These are phyloP conservation scores for Polydrusus pterygomalis DNA, from an alignment of 2,888 invertebrate species.

Conservation along the genomic window DNA sequence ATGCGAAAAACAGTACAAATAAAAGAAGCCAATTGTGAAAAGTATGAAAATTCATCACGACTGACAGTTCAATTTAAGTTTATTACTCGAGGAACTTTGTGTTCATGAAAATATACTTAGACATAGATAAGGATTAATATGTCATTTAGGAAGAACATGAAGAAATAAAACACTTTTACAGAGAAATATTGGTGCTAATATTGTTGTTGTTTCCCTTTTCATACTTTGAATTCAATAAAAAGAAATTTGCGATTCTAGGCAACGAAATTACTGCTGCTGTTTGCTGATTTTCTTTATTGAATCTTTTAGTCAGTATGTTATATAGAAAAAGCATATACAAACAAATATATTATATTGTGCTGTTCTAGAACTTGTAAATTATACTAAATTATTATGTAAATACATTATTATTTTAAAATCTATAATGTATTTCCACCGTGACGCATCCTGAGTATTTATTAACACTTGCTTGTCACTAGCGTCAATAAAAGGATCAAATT, in stretches of 20 bases:
- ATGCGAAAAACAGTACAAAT: conserved; percentile 25
- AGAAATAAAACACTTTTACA: background rate
- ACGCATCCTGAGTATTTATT: conserved; percentile 34
- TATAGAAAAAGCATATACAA: background rate
- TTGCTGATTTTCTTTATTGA: too few relatives aligned
- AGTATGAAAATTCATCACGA: conserved; percentile 22
- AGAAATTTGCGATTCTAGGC: background rate
- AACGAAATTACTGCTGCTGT: too few relatives aligned
- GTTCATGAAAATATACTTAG: conserved; percentile 4
- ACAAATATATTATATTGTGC: background rate
- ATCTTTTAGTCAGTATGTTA: too few relatives aligned
- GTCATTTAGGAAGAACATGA: background rate
- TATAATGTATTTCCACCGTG: conserved; percentile 10
- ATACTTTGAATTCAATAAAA: background rate
- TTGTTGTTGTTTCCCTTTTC: too few relatives aligned
- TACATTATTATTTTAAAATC: conserved; percentile 16
- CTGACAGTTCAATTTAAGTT: conserved; percentile 28
- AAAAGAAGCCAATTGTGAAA: conserved; percentile 13
- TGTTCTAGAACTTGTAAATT: background rate
- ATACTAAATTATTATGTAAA: conserved; percentile 31
- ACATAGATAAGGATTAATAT: background rate
- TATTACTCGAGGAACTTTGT: conserved; percentile 17
- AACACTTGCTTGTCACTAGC: conserved; percentile 46
- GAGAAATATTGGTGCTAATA: too few relatives aligned
- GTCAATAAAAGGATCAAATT: conserved; percentile 35